A percentile compares a stretch with the other conserved stretches of the same genome.
These are phyloP conservation scores for Pterophyllum scalare DNA, from an alignment of 2,113 vertebrate species.

Conservation along the genomic window DNA sequence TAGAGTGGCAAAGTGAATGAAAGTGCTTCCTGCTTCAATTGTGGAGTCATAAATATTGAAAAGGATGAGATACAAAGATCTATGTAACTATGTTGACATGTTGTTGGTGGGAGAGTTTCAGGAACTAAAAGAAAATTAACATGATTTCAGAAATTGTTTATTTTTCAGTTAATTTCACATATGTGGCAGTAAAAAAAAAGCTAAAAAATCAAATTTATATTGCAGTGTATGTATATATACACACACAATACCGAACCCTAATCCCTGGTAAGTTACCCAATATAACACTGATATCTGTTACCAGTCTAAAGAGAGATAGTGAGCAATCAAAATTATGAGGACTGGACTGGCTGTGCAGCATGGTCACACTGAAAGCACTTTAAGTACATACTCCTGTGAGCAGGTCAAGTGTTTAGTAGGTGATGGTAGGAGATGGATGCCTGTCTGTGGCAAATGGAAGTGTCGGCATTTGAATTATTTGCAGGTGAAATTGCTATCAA, in stretches of 20 bases:
- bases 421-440: background rate
- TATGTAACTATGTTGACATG: background rate
- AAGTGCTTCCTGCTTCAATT: background rate
- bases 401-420: background rate
- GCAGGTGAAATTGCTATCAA: conserved; percentile 29
- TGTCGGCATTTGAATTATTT: background rate
- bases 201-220: background rate
- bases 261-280: too few relatives aligned
- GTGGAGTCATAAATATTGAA: background rate
- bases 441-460: background rate
- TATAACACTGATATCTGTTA: background rate
- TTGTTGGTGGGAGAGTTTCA: background rate
- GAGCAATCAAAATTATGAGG: too few relatives aligned
- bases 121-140: background rate
- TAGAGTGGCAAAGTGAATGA: background rate
- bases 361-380: background rate
- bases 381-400: background rate
- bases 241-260: background rate
- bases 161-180: background rate
- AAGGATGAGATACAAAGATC: background rate
- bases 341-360: background rate
- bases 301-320: background rate
- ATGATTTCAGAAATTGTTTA: background rate
- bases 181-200: background rate
- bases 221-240: background rate